Conservation (phyloP, 2,888 invertebrate species). For the Nipponacmea schrenckii region DNA sequence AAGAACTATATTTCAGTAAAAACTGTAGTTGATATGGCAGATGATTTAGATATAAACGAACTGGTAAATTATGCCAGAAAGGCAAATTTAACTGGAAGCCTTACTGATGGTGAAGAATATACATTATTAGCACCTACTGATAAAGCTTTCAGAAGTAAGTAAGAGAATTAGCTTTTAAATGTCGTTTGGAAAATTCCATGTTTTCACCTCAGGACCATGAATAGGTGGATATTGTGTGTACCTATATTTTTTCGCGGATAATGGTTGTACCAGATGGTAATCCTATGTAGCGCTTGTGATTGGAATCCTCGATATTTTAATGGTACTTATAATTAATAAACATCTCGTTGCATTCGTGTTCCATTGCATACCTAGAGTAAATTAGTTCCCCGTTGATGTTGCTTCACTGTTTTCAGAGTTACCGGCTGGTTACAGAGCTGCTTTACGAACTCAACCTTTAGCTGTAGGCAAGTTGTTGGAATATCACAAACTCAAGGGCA, state of each 20-base stretch:
- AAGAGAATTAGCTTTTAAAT: background rate
- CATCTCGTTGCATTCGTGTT: too few relatives aligned
- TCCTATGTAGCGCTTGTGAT: too few relatives aligned
- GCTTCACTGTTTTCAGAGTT: slow-evolving; percentile 26
- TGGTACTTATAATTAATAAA: too few relatives aligned
- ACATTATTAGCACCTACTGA: slow-evolving; percentile 71
- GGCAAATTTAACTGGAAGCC: slow-evolving; percentile 68
- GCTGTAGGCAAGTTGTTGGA: slow-evolving; percentile 58
- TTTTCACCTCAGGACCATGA: background rate
- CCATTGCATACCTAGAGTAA: too few relatives aligned
- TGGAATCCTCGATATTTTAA: too few relatives aligned
- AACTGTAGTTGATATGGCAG: slow-evolving; percentile 66
- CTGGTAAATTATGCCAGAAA: slow-evolving; percentile 68
- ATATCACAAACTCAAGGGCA: slow-evolving; percentile 69
- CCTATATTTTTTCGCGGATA: background rate
- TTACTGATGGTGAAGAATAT: slow-evolving; percentile 67
- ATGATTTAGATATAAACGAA: slow-evolving; percentile 65
- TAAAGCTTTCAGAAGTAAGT: slow-evolving; percentile 67
- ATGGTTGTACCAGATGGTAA: too few relatives aligned
- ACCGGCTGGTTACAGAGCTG: slow-evolving; percentile 34
- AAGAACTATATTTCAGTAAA: slow-evolving; percentile 62
- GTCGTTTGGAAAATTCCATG: slow-evolving; percentile 13
- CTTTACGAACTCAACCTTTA: slow-evolving; percentile 41
- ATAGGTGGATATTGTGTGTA: slow-evolving; percentile 8
- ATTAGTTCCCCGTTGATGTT: too few relatives aligned